Evolutionary conservation across 2,888 invertebrate genomes (phyloP), one percentile per base, ranked within the genome.

Genomic region (Aspidapion aeneum): DNA sequence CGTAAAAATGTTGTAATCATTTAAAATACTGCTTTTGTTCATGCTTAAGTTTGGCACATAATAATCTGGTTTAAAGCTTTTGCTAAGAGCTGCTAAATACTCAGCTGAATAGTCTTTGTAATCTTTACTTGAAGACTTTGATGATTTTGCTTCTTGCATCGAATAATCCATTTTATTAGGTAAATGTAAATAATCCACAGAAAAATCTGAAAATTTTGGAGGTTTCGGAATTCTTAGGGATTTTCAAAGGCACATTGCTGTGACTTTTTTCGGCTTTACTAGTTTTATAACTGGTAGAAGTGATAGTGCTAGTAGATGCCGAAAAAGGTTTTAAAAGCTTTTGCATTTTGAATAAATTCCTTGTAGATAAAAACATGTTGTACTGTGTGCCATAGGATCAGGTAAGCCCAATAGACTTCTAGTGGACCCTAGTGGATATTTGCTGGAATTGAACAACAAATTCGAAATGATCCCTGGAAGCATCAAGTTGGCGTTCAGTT

Each of bases 321-420:
- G 86, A 84, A 50, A 87, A 77, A 1, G 87, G 87, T 74, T 87
- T 86, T 65, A 87, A 78, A 54, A 82, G 72, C 73, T 87, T 87
- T 74, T 90, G 90, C 82, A 90, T 87, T 80, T 90, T 90, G 68
- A 90, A 83, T 64, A 90, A 77, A 67, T 79, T 79, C 48, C 89
- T 88, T 64, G 71, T 71, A 5, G 90, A 86, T 71, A 92, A 82
- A 69, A 91, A 93, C 84, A 92, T 89, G 74, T 91, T 92, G 72
- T 89, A 12, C 89, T 86, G 74, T 90, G 90, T 0, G 90, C 87
- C 81, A 92, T 84, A 0, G 91, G 90, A 78, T 92, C 92, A 0
- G 90, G 89, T 70, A 90, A 86, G 2, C 86, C 86, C 48, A 88
- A 79, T 60, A 88, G 81, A 55, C 84, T 77, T 18, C 84, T 85